Evolutionary conservation across 1,140 invertebrate genomes (phyloP).

Genomic region (Epicauta chinensis): DNA sequence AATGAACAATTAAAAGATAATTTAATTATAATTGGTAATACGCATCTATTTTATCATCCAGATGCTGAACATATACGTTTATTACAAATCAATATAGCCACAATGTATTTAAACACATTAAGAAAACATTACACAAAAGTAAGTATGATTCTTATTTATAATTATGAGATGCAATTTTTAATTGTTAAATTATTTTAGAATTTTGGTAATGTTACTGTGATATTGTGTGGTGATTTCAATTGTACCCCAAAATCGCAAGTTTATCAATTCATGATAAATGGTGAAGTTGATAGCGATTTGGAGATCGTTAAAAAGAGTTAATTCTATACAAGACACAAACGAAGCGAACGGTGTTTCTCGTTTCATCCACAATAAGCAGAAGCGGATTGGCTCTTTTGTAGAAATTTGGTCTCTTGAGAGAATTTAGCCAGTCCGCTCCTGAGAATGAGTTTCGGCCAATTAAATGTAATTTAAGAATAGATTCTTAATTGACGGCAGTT

Average conservation of each 20-base stretch:
- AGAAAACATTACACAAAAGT: not conserved
- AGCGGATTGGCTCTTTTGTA: too few species aligned
- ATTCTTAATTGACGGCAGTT: too few species aligned
- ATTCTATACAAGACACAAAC: too few species aligned
- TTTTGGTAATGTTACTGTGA: conserved; percentile 46
- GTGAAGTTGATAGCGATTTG: conserved; percentile 43
- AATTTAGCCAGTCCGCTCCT: too few species aligned
- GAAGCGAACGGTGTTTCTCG: too few species aligned
- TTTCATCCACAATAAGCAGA: too few species aligned
- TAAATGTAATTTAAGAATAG: too few species aligned
- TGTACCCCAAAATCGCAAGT: conserved; percentile 75
- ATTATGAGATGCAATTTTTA: conserved; percentile 43
- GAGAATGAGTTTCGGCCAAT: too few species aligned
- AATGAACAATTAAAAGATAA: conserved; percentile 38
- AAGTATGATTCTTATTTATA: conserved; percentile 37
- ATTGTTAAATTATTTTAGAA: not conserved
- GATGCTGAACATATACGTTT: conserved; percentile 81
- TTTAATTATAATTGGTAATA: conserved; percentile 72
- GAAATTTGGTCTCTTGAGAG: too few species aligned
- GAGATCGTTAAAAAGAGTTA: conserved; percentile 27
- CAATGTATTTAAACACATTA: conserved; percentile 49
- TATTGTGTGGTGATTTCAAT: conserved; percentile 85
- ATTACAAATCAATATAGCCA: conserved; percentile 61
- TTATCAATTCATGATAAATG: conserved; percentile 65
- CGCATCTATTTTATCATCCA: conserved; percentile 89